These are phyloP conservation scores for Tolmerus cingulatus DNA, from an alignment of 2,888 invertebrate genomes.

Conservation along the genomic window DNA sequence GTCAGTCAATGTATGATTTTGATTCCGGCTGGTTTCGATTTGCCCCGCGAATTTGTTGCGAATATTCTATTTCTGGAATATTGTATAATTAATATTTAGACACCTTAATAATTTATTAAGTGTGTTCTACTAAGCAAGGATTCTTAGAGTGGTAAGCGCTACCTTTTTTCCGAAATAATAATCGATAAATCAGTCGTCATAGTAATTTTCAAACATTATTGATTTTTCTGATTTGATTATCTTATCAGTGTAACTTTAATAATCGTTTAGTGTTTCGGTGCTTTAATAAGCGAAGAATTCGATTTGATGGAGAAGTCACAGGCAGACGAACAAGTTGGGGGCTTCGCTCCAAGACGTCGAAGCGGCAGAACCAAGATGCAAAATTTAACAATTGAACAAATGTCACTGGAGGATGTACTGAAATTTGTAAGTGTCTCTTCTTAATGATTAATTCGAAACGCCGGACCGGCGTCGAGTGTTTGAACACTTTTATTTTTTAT, in stretches of 20 bases:
- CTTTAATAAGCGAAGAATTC: not conserved
- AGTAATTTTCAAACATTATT: not conserved
- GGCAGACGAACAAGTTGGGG: conserved; percentile 48
- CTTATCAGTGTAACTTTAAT: not conserved
- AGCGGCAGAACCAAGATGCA: conserved; percentile 45
- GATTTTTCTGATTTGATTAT: not conserved
- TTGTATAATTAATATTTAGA: not conserved
- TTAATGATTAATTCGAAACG: not conserved
- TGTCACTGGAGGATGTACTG: conserved; percentile 58
- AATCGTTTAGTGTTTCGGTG: not conserved
- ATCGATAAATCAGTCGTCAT: not conserved
- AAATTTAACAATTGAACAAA: conserved; percentile 48
- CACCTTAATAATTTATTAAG: not conserved
- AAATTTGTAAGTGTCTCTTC: conserved; percentile 55
- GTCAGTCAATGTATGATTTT: not conserved
- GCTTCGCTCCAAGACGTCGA: conserved; percentile 59
- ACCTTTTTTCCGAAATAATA: not conserved
- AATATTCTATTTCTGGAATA: not conserved
- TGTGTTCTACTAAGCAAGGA: not conserved
- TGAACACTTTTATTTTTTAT: too few relatives aligned
- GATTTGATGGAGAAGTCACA: not conserved
- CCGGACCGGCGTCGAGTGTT: too few relatives aligned
- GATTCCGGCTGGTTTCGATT: not conserved
- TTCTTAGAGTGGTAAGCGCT: not conserved
- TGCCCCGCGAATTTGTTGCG: not conserved